Percentiles rank a stretch among this genome's conserved stretches.
Conservation (phyloP, 2,113 vertebrate species). For the Atractosteus spatula region DNA sequence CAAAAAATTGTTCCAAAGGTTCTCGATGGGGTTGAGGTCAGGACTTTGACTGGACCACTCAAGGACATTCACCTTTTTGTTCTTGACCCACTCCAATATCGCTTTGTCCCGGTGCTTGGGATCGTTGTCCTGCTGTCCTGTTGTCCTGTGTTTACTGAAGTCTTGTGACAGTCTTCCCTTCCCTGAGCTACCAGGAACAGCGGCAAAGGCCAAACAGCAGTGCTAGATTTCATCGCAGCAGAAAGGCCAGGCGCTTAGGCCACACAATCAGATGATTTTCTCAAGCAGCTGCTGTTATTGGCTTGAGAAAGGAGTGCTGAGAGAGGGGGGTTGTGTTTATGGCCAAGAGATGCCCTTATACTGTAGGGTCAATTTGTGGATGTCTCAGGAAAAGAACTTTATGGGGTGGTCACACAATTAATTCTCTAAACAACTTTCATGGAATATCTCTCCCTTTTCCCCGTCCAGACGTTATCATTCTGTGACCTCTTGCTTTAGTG, state of each 20-base stretch:
- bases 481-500: conserved; percentile 69
- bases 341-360: conserved; percentile 6
- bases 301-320: conserved; percentile 11
- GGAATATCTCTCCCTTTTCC: conserved; percentile 58
- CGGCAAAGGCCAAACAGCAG: not conserved
- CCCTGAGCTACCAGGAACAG: not conserved
- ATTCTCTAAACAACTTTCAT: conserved; percentile 64
- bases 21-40: no score
- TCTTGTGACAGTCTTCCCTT: not conserved
- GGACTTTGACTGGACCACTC: no score
- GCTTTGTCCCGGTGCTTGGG: no score
- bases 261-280: not conserved
- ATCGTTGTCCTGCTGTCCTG: no score
- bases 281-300: not conserved
- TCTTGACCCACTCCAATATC: no score
- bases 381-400: no score
- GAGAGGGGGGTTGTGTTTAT: not conserved
- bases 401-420: conserved; percentile 43
- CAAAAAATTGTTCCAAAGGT: no score
- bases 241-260: not conserved
- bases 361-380: not conserved
- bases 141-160: not conserved
- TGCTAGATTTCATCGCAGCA: not conserved
- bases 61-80: no score
- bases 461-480: conserved; percentile 70